phyloP scores from a whole-genome alignment of 2,888 invertebrate genomes.

The Trissolcus brochymenae region DNA sequence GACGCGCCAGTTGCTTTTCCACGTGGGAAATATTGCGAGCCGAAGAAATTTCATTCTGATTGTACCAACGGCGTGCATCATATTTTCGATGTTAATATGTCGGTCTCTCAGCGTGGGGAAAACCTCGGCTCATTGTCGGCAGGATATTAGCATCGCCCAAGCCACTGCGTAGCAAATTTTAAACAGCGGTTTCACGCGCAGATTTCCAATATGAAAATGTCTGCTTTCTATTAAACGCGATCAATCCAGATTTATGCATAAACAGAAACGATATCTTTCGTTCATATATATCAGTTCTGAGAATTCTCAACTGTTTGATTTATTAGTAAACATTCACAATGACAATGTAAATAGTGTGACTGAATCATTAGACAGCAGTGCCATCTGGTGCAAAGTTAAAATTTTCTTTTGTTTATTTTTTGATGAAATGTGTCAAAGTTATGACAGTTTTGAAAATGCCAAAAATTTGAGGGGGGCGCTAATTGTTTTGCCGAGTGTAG shows the following conservation, averaged over 20 bases:
- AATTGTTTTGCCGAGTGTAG: no score
- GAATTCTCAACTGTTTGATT: no score
- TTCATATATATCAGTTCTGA: no score
- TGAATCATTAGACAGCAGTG: no score
- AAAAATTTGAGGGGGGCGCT: no score
- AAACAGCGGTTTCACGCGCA: slow-evolving; percentile 7
- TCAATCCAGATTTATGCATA: neutral
- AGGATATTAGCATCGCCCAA: slow-evolving; percentile 23
- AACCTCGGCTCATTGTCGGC: slow-evolving; percentile 11
- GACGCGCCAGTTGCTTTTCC: slow-evolving; percentile 12
- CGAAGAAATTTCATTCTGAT: neutral
- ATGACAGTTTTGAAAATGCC: no score
- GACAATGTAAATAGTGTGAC: no score
- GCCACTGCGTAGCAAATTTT: slow-evolving; percentile 15
- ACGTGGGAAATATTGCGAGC: slow-evolving; percentile 21
- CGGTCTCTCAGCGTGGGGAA: slow-evolving; percentile 14
- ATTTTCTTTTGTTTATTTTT: no score
- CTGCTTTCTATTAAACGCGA: slow-evolving; percentile 15
- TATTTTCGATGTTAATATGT: slow-evolving; percentile 4
- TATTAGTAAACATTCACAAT: no score
- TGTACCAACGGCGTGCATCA: neutral
- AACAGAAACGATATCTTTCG: neutral
- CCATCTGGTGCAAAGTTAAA: no score
- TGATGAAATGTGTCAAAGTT: no score
- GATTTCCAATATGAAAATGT: slow-evolving; percentile 4